Percentiles rank a stretch among this genome's conserved stretches.
These are phyloP conservation scores for Struthidea cinerea DNA, from an alignment of 2,113 vertebrate genomes.

Conservation along the genomic window DNA sequence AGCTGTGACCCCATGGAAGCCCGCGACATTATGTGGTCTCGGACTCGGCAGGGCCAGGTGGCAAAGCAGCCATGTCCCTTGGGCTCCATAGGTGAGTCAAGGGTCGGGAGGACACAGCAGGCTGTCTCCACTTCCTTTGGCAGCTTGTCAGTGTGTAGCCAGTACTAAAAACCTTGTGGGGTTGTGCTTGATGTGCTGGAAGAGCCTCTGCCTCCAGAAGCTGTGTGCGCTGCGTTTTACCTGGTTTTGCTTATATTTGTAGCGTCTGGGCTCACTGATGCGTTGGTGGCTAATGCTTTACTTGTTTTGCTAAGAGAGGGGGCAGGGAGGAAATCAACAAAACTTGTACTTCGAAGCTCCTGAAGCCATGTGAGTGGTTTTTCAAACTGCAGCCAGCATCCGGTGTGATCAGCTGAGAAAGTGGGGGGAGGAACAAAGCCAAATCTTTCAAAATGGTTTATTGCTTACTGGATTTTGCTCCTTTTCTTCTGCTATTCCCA, in stretches of 20 bases:
- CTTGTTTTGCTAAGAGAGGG: not conserved
- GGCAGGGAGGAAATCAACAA: not conserved
- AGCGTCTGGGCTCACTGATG: not conserved
- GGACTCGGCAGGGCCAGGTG: constrained; percentile 83
- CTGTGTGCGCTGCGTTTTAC: rapidly evolving
- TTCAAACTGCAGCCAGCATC: not conserved
- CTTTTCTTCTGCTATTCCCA: not conserved
- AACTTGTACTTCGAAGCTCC: not conserved
- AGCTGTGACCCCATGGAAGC: constrained; percentile 86
- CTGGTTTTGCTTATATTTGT: not conserved
- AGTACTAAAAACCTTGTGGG: not conserved
- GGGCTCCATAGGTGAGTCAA: constrained; percentile 82
- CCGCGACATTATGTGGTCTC: constrained; percentile 89
- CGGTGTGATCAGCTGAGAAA: not conserved
- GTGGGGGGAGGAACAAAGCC: not conserved
- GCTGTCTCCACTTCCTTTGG: rapidly evolving
- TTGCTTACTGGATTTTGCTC: not conserved
- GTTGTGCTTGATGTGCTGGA: not conserved
- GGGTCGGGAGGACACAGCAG: rapidly evolving
- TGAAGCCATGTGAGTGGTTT: not conserved
- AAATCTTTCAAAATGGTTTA: not conserved
- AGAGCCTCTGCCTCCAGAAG: not conserved
- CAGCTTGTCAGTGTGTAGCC: rapidly evolving
- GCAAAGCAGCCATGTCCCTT: constrained; percentile 87
- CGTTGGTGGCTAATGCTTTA: not conserved